Conservation (phyloP, 2,797 vertebrate species). For the Coreius guichenoti region DNA sequence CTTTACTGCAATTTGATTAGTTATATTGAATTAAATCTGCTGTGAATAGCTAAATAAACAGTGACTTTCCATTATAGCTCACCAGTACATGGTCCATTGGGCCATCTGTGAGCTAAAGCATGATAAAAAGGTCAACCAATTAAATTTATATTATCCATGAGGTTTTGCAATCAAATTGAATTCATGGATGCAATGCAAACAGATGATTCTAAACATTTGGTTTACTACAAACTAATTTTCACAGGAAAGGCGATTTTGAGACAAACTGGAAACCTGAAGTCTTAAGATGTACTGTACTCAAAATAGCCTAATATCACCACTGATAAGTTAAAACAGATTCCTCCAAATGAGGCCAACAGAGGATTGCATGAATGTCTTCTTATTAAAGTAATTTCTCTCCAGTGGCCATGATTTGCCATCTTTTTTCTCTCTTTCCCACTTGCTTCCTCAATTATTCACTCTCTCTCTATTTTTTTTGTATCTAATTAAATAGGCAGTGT, state of each 20-base stretch:
- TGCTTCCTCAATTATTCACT: not conserved
- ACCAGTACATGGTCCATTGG: constrained; percentile 57
- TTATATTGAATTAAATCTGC: constrained; percentile 75
- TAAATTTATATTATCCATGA: constrained; percentile 1
- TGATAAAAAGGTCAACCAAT: constrained; percentile 29
- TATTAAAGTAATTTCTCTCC: constrained; percentile 58
- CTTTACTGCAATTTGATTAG: constrained; percentile 71
- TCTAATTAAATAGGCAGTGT: constrained; percentile 74
- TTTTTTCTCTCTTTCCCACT: not conserved
- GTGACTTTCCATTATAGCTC: constrained; percentile 75
- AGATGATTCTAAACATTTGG: not conserved
- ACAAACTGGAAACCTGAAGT: not conserved
- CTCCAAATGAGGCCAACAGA: constrained; percentile 50
- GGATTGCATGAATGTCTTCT: constrained; percentile 55
- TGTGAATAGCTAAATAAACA: constrained; percentile 72
- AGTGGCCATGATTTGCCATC: constrained; percentile 27
- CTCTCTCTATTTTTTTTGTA: constrained; percentile 57
- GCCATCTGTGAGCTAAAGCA: constrained; percentile 61
- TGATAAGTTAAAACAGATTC: constrained; percentile 50
- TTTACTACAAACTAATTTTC: not conserved
- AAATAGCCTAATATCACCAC: constrained; percentile 36
- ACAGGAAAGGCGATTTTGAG: not conserved
- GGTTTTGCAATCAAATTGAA: not conserved
- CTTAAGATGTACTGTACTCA: constrained; percentile 8
- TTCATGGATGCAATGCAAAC: not conserved